phyloP scores from a whole-genome alignment of 2,888 invertebrate genomes.

The Orthosia gracilis region DNA sequence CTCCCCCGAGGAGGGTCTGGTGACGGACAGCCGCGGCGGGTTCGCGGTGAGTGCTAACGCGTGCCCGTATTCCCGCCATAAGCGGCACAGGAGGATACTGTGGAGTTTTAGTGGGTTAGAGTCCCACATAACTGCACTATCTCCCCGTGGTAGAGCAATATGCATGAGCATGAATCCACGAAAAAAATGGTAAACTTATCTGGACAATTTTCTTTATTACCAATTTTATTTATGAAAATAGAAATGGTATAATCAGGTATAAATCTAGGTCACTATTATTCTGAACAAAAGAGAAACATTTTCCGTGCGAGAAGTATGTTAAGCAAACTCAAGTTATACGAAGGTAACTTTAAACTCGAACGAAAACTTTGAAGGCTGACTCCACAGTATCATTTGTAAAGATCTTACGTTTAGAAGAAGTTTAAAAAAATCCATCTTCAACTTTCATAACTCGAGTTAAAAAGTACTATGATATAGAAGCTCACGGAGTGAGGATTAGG shows the following conservation, averaged over 20 bases:
- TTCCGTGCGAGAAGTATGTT: conserved; percentile 11
- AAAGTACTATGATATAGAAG: conserved; percentile 25
- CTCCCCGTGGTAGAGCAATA: too few relatives aligned
- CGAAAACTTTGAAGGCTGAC: conserved; percentile 27
- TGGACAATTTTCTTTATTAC: not conserved
- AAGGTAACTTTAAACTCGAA: conserved; percentile 35
- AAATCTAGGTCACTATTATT: conserved; percentile 12
- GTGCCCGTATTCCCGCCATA: too few relatives aligned
- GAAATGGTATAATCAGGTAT: not conserved
- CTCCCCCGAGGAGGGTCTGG: too few relatives aligned
- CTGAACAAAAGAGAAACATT: conserved; percentile 23
- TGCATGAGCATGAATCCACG: too few relatives aligned
- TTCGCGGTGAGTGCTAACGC: too few relatives aligned
- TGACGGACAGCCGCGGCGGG: too few relatives aligned
- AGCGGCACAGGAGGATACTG: too few relatives aligned
- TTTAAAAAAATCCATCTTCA: conserved; percentile 35
- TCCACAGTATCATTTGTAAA: conserved; percentile 41
- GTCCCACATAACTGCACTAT: too few relatives aligned
- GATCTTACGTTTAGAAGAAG: conserved; percentile 30
- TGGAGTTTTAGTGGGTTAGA: too few relatives aligned
- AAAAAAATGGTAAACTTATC: conserved; percentile 11
- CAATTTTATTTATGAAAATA: conserved; percentile 26
- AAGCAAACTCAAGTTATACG: conserved; percentile 19
- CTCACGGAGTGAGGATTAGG: conserved; percentile 64
- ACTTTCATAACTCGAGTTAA: conserved; percentile 39